Percentiles rank a stretch among this genome's conserved stretches.
Conservation (phyloP, 2,113 vertebrate genomes). For the Eptesicus fuscus region DNA sequence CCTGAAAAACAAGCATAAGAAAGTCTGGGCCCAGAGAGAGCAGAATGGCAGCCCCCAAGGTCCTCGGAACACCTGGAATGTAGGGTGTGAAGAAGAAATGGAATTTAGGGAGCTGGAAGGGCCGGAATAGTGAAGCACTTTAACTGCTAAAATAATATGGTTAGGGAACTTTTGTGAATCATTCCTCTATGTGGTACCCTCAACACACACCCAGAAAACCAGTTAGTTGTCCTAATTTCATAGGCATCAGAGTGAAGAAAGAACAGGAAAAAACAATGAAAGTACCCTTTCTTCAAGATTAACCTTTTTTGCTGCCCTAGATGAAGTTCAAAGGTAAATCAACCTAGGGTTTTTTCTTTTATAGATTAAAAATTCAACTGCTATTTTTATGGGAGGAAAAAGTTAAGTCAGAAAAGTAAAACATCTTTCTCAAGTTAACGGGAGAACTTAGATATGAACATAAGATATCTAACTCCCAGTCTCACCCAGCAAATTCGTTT, state of each 20-base stretch:
- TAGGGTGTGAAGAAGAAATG: background rate
- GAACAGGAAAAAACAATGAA: background rate
- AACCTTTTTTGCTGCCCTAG: background rate
- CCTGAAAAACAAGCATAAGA: background rate
- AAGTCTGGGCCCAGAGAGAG: background rate
- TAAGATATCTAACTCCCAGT: background rate
- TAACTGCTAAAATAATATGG: background rate
- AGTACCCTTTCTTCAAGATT: background rate
- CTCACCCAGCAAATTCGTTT: background rate
- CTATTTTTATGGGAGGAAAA: background rate
- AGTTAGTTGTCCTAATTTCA: background rate
- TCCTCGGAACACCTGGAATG: accelerated
- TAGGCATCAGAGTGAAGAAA: background rate
- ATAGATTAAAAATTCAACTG: background rate
- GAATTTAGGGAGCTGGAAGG: background rate
- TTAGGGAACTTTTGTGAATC: background rate
- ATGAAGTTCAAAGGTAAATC: background rate
- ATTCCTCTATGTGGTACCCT: background rate
- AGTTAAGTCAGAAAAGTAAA: background rate
- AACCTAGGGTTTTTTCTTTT: background rate
- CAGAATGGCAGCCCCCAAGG: too few relatives aligned
- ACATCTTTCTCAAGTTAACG: background rate
- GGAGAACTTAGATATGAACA: background rate
- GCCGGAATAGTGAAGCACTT: background rate
- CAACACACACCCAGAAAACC: background rate